A percentile compares a stretch with the other conserved stretches of the same genome.
These are phyloP conservation scores for Scaptodrosophila lebanonensis DNA, from an alignment of 1,140 invertebrate species.

Conservation along the genomic window DNA sequence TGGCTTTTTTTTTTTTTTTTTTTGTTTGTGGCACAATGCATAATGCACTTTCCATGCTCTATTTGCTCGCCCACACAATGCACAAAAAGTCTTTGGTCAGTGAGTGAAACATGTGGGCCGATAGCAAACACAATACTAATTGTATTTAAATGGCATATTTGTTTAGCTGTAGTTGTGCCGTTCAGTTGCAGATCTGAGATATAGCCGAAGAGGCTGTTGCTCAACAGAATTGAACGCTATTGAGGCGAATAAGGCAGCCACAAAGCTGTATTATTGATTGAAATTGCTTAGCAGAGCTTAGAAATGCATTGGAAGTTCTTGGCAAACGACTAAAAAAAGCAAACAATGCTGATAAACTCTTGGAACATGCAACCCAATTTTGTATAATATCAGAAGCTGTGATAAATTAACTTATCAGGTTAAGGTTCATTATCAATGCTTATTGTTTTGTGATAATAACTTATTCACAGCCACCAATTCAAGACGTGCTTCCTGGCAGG, in stretches of 20 bases:
- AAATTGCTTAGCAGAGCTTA: conserved; percentile 19
- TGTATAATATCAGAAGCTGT: too few relatives aligned
- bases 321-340: too few relatives aligned
- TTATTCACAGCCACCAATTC: too few relatives aligned
- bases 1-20: too few relatives aligned
- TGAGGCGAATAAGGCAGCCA: too few relatives aligned
- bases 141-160: conserved; percentile 56
- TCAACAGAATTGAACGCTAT: too few relatives aligned
- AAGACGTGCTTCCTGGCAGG: too few relatives aligned
- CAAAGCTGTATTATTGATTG: conserved; percentile 68
- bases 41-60: conserved; percentile 49
- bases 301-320: conserved; percentile 7
- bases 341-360: not conserved
- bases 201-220: not conserved
- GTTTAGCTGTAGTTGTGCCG: conserved; percentile 31
- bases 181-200: conserved; percentile 16
- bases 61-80: conserved; percentile 32
- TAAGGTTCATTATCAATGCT: too few relatives aligned
- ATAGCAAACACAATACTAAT: conserved; percentile 55
- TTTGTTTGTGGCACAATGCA: too few relatives aligned
- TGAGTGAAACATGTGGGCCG: conserved; percentile 35
- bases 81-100: conserved; percentile 16
- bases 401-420: too few relatives aligned
- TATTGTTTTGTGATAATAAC: too few relatives aligned
- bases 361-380: conserved; percentile 12